Base-by-base conservation (phyloP, 1,140 invertebrate genomes). In the Lerema accius region DNA sequence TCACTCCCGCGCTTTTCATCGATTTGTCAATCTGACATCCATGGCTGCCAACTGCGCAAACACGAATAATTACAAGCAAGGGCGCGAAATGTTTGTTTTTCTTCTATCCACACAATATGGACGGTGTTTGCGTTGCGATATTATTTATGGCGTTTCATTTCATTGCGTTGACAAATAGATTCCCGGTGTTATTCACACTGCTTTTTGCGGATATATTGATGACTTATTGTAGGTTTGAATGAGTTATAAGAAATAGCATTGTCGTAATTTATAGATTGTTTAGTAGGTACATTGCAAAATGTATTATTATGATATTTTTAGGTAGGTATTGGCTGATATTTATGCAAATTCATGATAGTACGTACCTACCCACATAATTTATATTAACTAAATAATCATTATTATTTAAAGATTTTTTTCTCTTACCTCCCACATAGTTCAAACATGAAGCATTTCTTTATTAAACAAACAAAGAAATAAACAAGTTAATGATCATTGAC, bases 71-170 rank as follows among this genome's bases (percentile, higher is more conserved):
- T 76, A 68, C 60, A 62, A 11, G 43, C 58, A 61, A 65, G 67
- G 73, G 70, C 67, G 67, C 64, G 65, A 65, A 65, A 58, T 76
- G 73, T 76, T 76, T 76, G 73, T 76, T 73, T 74, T 71, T 68
- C 67, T 51, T 23, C 32, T 32, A 39, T 64, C 61, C 37, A 56
- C 73, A 76, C 70, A 70, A 67, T 73, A 68, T 68, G 67, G 48
- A 37, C 59, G 37, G 19, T 73, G 70, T 74, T 71, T 71, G 63
- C 66, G 28, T 53, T 51, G 13, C 55, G 70, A 73, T 71, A 73
- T 73, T 76, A 76, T 76, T 76, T 76, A 76, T 76, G 58, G 73
- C 67, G 67, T 59, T 74, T 74, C 69, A 71, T 60, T 69, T 74
- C 71, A 71, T 60, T 69, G 67, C 70, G 48, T 50, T 67, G 73